Percentiles rank a stretch among this genome's conserved stretches.
phyloP scores from a whole-genome alignment of 1,140 invertebrate species.

The Tenebrio molitor region DNA sequence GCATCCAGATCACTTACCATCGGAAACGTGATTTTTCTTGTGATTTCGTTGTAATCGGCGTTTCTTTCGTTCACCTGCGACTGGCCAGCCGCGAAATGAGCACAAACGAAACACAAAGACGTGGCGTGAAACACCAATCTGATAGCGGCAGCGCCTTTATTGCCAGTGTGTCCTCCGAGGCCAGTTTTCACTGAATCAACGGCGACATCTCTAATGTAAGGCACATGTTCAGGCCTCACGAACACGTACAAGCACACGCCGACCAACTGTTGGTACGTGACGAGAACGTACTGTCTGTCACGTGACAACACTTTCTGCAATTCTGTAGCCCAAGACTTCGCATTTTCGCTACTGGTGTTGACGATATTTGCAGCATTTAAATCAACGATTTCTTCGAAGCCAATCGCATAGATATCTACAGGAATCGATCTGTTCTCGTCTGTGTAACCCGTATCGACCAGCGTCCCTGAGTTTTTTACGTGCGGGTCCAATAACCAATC shows the following conservation, averaged over 20 bases:
- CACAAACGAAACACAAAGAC: slow-evolving; percentile 97
- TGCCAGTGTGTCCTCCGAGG: slow-evolving; percentile 89
- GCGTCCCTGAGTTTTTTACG: slow-evolving; percentile 58
- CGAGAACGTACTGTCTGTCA: slow-evolving; percentile 90
- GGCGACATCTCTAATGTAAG: slow-evolving; percentile 91
- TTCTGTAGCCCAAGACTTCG: slow-evolving; percentile 95
- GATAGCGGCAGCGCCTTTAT: slow-evolving; percentile 94
- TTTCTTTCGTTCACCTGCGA: slow-evolving; percentile 96
- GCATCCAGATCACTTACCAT: slow-evolving; percentile 85
- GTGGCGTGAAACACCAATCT: slow-evolving; percentile 92
- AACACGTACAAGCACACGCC: slow-evolving; percentile 98
- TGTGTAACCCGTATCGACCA: slow-evolving; percentile 68
- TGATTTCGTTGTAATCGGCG: slow-evolving; percentile 96
- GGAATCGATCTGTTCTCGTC: slow-evolving; percentile 67
- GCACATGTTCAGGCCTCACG: slow-evolving; percentile 88
- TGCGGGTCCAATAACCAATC: slow-evolving; percentile 95
- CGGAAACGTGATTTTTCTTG: slow-evolving; percentile 92
- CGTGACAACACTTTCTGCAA: slow-evolving; percentile 92
- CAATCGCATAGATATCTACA: slow-evolving; percentile 96
- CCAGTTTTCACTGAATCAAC: slow-evolving; percentile 98
- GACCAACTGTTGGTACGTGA: slow-evolving; percentile 97
- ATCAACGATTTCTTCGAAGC: slow-evolving; percentile 99
- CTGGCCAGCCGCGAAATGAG: slow-evolving; percentile 99
- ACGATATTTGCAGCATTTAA: slow-evolving; percentile 99
- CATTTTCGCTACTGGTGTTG: slow-evolving; percentile 96